Percentiles rank a stretch among this genome's conserved stretches.
Conservation (phyloP, 2,888 invertebrate genomes). For the Salpingus planirostris region DNA sequence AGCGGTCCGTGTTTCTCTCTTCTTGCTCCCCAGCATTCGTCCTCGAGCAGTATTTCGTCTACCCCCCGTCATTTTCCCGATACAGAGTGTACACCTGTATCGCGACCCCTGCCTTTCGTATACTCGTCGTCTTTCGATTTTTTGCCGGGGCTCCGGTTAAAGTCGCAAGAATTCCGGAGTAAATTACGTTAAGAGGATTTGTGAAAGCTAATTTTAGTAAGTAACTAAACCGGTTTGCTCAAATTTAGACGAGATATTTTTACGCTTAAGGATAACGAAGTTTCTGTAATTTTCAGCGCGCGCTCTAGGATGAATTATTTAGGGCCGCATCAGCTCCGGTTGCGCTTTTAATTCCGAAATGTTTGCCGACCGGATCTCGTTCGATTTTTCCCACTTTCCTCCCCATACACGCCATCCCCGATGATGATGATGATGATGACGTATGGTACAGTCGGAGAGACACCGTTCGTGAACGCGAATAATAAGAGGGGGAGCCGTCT, state of each 20-base stretch:
- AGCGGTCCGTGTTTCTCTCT: slow-evolving; percentile 16
- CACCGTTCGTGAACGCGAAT: slow-evolving; percentile 10
- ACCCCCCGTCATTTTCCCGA: slow-evolving; percentile 3
- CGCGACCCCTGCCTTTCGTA: too few relatives aligned
- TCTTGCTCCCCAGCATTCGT: too few relatives aligned
- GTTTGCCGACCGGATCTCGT: not conserved
- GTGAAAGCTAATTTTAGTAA: slow-evolving; percentile 28
- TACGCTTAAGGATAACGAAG: slow-evolving; percentile 23
- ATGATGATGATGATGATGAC: too few relatives aligned
- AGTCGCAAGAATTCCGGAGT: slow-evolving; percentile 26
- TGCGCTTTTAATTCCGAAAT: not conserved
- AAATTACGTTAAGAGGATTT: slow-evolving; percentile 30
- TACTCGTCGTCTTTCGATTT: too few relatives aligned
- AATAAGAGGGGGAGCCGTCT: slow-evolving; percentile 27
- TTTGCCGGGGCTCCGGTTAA: too few relatives aligned
- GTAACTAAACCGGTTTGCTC: slow-evolving; percentile 29
- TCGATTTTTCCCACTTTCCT: too few relatives aligned
- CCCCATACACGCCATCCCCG: too few relatives aligned
- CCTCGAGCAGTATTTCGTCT: slow-evolving; percentile 12
- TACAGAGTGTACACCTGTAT: too few relatives aligned
- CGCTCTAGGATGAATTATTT: slow-evolving; percentile 5
- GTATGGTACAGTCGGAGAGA: too few relatives aligned
- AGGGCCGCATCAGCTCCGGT: not conserved
- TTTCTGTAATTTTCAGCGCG: slow-evolving; percentile 19
- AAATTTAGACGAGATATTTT: slow-evolving; percentile 25